Evolutionary conservation across 1,140 invertebrate species (phyloP), one percentile per base, ranked within the genome.

Genomic region (Macrostomum lignano): DNA sequence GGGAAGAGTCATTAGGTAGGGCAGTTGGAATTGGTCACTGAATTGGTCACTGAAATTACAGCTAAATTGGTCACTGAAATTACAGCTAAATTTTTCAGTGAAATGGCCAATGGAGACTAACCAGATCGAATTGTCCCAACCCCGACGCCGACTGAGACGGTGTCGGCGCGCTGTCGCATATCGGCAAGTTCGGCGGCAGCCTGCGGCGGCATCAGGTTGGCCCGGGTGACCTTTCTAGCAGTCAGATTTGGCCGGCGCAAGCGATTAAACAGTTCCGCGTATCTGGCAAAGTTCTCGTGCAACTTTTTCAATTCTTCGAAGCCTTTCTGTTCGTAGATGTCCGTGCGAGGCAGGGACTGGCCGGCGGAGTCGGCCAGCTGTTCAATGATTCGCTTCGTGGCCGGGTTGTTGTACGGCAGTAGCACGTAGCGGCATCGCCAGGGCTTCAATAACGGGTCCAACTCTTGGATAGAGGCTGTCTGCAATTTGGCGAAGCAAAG

Each of bases 351-450:
- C 22, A 11, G 7, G 22, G 10, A 11, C 28, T 7, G 11, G 7
- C 13, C 11, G 11, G 7, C 22, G 28, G 7, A 11, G 13, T 13
- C 19, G 67, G 11, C 47, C 49, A n/a, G n/a, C n/a, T n/a, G n/a
- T 22, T 62, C 57, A 26, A 50, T 50, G 21, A 61, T 60, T 34
- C 51, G 52, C 41, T 47, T 58, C 25, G 58, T 61, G 15, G 49
- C 52, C 19, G 44, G 31, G 33, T 54, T 51, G 25, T 41, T 48
- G 28, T 43, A 46, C 3, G 82, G 81, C 25, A 93, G 48, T 4
- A 93, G 48, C 39, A 79, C 72, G 40, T 88, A 72, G 17, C 81
- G 64, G 51, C 81, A 78, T 39, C 82, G 65, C 84, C 82, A 93
- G 52, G 74, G 93, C 61, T 93, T 93, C 1, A 84, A 58, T 9